Percentiles rank a stretch among this genome's conserved stretches.
Conservation (phyloP, 1,140 invertebrate genomes). For the Leguminivora glycinivorella region DNA sequence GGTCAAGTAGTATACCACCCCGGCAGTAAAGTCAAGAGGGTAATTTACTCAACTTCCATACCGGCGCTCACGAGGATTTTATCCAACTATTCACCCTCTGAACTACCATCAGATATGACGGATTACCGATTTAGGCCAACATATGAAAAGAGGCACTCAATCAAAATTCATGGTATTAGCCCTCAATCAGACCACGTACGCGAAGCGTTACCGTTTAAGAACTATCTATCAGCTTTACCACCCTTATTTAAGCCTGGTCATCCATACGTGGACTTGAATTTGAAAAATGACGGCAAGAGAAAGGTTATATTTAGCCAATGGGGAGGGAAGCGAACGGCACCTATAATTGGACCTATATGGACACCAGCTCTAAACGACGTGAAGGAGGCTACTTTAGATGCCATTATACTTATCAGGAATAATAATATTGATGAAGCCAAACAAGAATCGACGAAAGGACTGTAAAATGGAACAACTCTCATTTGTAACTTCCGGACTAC, state of each 20-base stretch:
- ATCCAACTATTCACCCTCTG: conserved; percentile 57
- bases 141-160: conserved; percentile 59
- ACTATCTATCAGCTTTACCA: conserved; percentile 53
- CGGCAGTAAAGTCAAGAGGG: conserved; percentile 54
- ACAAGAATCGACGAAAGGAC: conserved; percentile 41
- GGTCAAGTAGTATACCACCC: conserved; percentile 67
- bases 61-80: conserved; percentile 64
- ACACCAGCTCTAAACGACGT: conserved; percentile 53
- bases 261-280: conserved; percentile 57
- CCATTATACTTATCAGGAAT: conserved; percentile 59
- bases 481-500: conserved; percentile 39
- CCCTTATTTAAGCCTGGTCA: conserved; percentile 64
- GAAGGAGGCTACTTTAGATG: conserved; percentile 59
- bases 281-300: conserved; percentile 70
- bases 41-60: conserved; percentile 60
- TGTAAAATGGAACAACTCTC: conserved; percentile 42
- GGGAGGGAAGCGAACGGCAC: conserved; percentile 67
- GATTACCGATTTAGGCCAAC: conserved; percentile 57
- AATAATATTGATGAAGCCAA: conserved; percentile 41
- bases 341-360: conserved; percentile 73
- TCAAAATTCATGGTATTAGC: conserved; percentile 58
- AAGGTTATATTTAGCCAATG: conserved; percentile 72
- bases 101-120: conserved; percentile 45
- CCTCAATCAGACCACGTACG: conserved; percentile 51
- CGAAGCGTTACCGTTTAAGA: conserved; percentile 63